Evolutionary conservation across 2,113 vertebrate genomes (phyloP).

Genomic region (Pituophis catenifer): DNA sequence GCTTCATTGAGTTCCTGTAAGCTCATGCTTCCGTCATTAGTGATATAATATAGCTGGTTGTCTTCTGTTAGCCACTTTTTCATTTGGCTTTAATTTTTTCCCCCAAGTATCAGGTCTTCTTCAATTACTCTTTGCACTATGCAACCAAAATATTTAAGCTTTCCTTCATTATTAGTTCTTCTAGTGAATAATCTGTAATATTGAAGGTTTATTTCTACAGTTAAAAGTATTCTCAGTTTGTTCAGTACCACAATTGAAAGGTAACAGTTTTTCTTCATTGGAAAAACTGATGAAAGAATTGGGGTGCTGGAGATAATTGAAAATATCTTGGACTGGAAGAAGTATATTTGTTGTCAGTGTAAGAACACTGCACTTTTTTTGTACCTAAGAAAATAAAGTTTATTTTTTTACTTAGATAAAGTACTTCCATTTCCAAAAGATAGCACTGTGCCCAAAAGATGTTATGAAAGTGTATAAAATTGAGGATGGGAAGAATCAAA

Average conservation of each 20-base stretch:
- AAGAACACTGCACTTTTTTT: background rate
- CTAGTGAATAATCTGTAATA: background rate
- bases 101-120: too few relatives aligned
- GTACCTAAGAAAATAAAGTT: background rate
- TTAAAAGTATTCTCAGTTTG: background rate
- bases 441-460: background rate
- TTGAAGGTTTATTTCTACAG: background rate
- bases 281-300: background rate
- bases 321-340: background rate
- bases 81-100: background rate
- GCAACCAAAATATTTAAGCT: background rate
- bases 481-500: background rate
- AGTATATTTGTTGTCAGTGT: background rate
- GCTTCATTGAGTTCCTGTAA: background rate
- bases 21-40: background rate
- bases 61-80: background rate
- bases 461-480: background rate
- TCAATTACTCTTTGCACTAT: background rate
- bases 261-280: background rate
- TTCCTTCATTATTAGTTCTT: background rate
- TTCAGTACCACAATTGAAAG: background rate
- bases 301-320: background rate
- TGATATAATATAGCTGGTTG: background rate
- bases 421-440: background rate
- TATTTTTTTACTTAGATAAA: too few relatives aligned